Percentiles rank a stretch among this genome's conserved stretches.
Evolutionary conservation across 2,888 invertebrate genomes (phyloP).

Genomic region (Drosophila neotestacea): DNA sequence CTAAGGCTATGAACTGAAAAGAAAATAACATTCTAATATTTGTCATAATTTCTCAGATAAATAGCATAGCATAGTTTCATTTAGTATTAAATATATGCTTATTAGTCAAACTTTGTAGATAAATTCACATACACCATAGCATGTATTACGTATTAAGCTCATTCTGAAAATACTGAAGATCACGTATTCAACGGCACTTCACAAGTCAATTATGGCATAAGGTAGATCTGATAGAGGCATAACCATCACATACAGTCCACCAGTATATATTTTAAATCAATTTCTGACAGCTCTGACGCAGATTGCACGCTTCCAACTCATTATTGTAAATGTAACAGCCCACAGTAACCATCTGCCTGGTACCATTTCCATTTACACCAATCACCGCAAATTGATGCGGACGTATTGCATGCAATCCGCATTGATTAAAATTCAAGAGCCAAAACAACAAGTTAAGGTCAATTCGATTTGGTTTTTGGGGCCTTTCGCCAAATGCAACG

Average conservation of each 20-base stretch:
- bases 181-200: conserved; percentile 39
- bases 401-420: conserved; percentile 43
- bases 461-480: conserved; percentile 39
- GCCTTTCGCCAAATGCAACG: conserved; percentile 69
- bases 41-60: no score
- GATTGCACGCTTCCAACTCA: conserved; percentile 60
- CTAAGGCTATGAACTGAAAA: no score
- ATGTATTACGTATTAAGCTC: background rate
- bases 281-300: conserved; percentile 46
- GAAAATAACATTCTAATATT: no score
- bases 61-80: no score
- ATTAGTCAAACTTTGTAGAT: no score
- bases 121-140: no score
- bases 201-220: conserved; percentile 31
- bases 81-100: no score
- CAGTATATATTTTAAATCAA: conserved; percentile 61
- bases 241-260: conserved; percentile 1
- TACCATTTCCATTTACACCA: conserved; percentile 61
- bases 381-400: conserved; percentile 64
- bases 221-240: conserved; percentile 12
- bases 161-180: conserved; percentile 6
- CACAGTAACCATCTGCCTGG: conserved; percentile 25
- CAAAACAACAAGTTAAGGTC: conserved; percentile 64
- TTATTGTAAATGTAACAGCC: conserved; percentile 45
- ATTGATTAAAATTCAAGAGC: conserved; percentile 30